These are phyloP conservation scores for Lasioglossum leucozonium DNA, from an alignment of 2,888 invertebrate genomes.

Conservation along the genomic window DNA sequence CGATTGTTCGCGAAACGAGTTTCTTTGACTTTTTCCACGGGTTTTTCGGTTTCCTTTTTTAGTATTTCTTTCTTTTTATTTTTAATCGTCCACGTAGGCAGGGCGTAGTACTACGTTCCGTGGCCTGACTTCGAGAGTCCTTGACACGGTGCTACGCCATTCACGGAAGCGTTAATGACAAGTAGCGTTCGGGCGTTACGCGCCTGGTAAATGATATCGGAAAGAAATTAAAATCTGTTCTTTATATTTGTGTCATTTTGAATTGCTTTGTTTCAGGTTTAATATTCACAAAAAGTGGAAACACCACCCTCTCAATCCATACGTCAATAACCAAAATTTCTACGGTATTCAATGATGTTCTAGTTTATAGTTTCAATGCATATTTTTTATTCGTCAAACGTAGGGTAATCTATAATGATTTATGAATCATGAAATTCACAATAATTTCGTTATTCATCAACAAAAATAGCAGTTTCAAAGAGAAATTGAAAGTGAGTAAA, in stretches of 20 bases:
- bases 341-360: too few relatives aligned
- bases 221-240: background rate
- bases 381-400: too few relatives aligned
- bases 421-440: too few relatives aligned
- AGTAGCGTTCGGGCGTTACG: background rate
- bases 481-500: too few relatives aligned
- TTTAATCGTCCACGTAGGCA: background rate
- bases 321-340: too few relatives aligned
- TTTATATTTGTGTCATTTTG: background rate
- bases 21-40: conserved; percentile 1
- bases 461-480: too few relatives aligned
- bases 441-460: too few relatives aligned
- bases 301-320: too few relatives aligned
- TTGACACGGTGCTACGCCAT: background rate
- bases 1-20: background rate
- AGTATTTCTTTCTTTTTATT: background rate
- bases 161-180: background rate
- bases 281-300: too few relatives aligned
- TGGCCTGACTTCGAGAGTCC: background rate
- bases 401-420: too few relatives aligned
- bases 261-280: background rate
- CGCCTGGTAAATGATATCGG: background rate
- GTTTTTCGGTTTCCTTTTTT: too few relatives aligned
- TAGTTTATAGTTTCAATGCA: too few relatives aligned
- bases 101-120: conserved; percentile 10